Evolutionary conservation across 2,888 invertebrate genomes (phyloP).

Genomic region (Rhaphigaster nebulosa): DNA sequence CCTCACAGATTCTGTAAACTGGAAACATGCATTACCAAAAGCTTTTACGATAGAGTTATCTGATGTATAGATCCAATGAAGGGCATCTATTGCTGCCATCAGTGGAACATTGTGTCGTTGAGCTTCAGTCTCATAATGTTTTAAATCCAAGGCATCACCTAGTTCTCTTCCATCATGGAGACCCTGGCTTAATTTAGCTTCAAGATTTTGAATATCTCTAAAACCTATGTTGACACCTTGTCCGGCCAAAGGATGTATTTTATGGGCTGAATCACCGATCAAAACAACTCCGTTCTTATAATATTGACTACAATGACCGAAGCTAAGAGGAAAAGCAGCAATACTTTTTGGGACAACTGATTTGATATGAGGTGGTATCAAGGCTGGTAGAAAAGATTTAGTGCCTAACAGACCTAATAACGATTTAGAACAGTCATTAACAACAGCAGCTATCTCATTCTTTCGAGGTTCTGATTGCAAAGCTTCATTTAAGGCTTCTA

Average conservation of each 20-base stretch:
- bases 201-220: constrained; percentile 87
- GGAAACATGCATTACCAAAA: constrained; percentile 85
- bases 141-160: constrained; percentile 72
- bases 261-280: constrained; percentile 85
- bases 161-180: constrained; percentile 81
- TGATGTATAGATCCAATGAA: constrained; percentile 82
- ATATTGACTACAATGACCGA: constrained; percentile 91
- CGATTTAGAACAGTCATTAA: constrained; percentile 49
- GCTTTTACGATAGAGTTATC: constrained; percentile 82
- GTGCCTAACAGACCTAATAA: constrained; percentile 54
- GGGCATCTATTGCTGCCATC: constrained; percentile 87
- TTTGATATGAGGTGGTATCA: constrained; percentile 80
- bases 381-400: constrained; percentile 66
- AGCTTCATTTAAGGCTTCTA: constrained; percentile 86
- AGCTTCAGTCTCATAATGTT: constrained; percentile 86
- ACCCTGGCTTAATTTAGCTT: constrained; percentile 78
- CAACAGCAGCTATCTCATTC: constrained; percentile 48
- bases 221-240: constrained; percentile 99
- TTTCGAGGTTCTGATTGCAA: constrained; percentile 68
- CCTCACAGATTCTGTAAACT: constrained; percentile 81
- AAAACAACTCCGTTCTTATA: constrained; percentile 72
- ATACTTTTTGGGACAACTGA: constrained; percentile 76
- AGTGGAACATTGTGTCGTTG: constrained; percentile 91
- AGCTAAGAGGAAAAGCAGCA: constrained; percentile 92
- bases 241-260: constrained; percentile 96